A percentile compares a stretch with the other conserved stretches of the same genome.
Evolutionary conservation across 2,113 vertebrate genomes (phyloP).

Genomic region (Penelope pileata): DNA sequence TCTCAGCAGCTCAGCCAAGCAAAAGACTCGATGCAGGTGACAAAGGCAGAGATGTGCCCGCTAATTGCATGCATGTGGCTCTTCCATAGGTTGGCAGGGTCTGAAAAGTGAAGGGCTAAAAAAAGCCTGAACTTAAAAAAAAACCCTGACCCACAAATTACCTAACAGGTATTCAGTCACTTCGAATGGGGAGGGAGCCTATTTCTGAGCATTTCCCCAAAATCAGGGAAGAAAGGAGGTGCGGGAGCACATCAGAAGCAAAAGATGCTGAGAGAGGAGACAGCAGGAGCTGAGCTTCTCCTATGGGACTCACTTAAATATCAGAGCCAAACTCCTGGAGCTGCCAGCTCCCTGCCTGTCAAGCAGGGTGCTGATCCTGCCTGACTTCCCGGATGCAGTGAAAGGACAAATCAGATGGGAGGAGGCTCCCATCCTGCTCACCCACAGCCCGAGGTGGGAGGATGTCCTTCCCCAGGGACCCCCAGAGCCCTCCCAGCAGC

Average conservation of each 20-base stretch:
- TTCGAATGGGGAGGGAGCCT: neutral
- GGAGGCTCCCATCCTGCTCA: neutral
- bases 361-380: neutral
- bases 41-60: slow-evolving; percentile 30
- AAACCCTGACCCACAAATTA: neutral
- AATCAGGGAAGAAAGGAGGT: neutral
- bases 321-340: neutral
- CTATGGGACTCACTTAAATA: accelerated
- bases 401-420: neutral
- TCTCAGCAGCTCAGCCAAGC: slow-evolving; percentile 49
- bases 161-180: neutral
- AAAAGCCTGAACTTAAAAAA: neutral
- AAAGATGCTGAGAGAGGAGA: neutral
- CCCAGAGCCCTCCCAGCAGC: neutral
- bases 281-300: neutral
- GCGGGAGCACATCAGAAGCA: neutral
- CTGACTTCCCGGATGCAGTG: neutral
- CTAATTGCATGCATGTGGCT: neutral
- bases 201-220: neutral
- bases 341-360: neutral
- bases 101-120: neutral
- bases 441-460: neutral
- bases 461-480: neutral
- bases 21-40: neutral
- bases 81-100: neutral